Conservation (phyloP, 2,888 invertebrate genomes). For the Hartigia nigra region DNA sequence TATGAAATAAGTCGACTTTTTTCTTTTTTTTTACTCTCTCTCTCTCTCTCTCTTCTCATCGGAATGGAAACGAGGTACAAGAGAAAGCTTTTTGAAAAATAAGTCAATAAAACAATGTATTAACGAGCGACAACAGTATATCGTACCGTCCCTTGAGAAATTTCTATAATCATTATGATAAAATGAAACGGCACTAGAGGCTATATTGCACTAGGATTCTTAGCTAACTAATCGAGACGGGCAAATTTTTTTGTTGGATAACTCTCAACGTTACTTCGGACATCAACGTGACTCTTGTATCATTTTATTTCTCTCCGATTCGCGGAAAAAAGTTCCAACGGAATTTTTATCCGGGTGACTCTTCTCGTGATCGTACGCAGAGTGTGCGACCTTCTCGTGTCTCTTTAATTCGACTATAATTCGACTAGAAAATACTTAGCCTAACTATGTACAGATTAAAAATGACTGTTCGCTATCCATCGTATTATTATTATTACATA, state of each 20-base stretch:
- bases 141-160: not conserved
- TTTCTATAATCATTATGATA: not conserved
- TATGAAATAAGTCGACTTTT: not conserved
- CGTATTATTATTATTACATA: not conserved
- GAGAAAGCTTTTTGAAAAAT: not conserved
- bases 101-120: not conserved
- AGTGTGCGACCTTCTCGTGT: not conserved
- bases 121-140: not conserved
- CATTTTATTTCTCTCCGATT: not conserved
- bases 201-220: conserved; percentile 63
- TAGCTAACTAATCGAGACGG: conserved; percentile 49
- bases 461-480: conserved; percentile 40
- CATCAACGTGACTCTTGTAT: not conserved
- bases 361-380: not conserved
- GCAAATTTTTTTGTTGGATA: not conserved
- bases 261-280: not conserved
- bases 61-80: conserved; percentile 17
- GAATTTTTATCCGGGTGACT: not conserved
- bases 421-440: conserved; percentile 59
- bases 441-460: conserved; percentile 60
- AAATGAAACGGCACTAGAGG: conserved; percentile 41
- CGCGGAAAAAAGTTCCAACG: not conserved
- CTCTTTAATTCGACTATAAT: conserved; percentile 22
- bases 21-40: not conserved
- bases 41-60: not conserved